These are phyloP conservation scores for Hirtodrosophila confusa DNA, from an alignment of 2,888 invertebrate genomes.

Conservation along the genomic window DNA sequence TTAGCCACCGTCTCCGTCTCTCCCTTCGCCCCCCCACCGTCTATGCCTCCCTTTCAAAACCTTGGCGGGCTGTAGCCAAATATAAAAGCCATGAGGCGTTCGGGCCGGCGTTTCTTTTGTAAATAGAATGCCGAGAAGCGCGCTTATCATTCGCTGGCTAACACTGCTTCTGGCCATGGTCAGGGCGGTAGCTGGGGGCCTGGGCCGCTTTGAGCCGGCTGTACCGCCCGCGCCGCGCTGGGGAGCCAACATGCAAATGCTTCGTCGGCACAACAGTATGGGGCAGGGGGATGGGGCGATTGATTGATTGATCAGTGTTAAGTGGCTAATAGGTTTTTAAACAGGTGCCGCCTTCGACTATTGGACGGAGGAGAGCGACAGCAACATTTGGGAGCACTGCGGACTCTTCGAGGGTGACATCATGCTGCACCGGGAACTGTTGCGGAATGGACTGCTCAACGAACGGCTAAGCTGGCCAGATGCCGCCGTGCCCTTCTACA, in stretches of 20 bases:
- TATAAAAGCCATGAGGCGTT: slow-evolving; percentile 61
- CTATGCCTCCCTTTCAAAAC: not conserved
- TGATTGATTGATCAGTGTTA: not conserved
- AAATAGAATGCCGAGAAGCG: slow-evolving; percentile 50
- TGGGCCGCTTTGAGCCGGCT: slow-evolving; percentile 58
- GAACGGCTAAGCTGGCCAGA: slow-evolving; percentile 85
- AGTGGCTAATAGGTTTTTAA: not conserved
- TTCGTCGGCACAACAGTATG: slow-evolving; percentile 81
- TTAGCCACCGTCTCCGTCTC: slow-evolving; percentile 4
- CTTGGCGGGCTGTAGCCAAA: slow-evolving; percentile 15
- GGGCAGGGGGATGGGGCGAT: slow-evolving; percentile 36
- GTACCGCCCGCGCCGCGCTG: slow-evolving; percentile 79
- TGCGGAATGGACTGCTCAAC: slow-evolving; percentile 84
- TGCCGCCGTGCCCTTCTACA: slow-evolving; percentile 86
- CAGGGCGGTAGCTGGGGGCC: slow-evolving; percentile 4
- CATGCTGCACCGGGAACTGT: slow-evolving; percentile 84
- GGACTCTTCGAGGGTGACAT: slow-evolving; percentile 88
- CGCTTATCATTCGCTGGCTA: slow-evolving; percentile 34
- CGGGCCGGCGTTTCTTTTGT: slow-evolving; percentile 60
- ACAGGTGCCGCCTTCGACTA: slow-evolving; percentile 82
- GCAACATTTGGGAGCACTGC: slow-evolving; percentile 86
- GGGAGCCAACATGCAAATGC: slow-evolving; percentile 79
- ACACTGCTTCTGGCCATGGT: slow-evolving; percentile 15
- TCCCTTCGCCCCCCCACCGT: not conserved
- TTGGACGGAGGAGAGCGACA: slow-evolving; percentile 85